Evolutionary conservation across 2,113 vertebrate species (phyloP).

Genomic region (Corydoras sp.): DNA sequence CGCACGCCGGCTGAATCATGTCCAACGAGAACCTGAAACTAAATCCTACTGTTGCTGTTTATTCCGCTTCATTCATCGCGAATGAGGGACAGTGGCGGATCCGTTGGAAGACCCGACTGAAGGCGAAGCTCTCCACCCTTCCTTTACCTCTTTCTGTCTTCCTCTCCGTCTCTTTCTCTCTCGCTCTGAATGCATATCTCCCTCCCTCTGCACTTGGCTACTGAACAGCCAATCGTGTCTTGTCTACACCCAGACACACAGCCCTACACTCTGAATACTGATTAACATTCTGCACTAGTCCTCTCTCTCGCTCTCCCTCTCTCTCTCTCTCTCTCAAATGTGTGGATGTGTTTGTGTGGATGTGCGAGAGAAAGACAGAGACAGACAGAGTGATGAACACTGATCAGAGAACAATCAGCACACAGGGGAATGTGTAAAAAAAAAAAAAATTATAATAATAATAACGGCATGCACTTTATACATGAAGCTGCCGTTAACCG

Average conservation of each 20-base stretch:
- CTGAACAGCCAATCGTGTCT: conserved; percentile 62
- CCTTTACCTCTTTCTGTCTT: conserved; percentile 13
- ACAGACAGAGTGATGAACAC: conserved; percentile 14
- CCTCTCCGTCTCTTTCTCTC: conserved; percentile 32
- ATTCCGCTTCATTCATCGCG: conserved; percentile 12
- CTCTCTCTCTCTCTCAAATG: conserved; percentile 10
- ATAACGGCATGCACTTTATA: conserved; percentile 9
- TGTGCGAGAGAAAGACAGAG: conserved; percentile 13
- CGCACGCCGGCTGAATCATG: background rate
- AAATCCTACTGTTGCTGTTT: conserved; percentile 16
- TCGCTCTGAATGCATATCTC: conserved; percentile 54
- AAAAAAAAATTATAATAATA: too few species aligned
- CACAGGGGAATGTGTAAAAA: conserved; percentile 25
- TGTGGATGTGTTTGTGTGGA: background rate
- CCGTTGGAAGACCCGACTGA: conserved; percentile 43
- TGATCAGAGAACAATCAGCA: conserved; percentile 7
- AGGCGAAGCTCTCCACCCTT: conserved; percentile 30
- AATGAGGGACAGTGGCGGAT: conserved; percentile 28
- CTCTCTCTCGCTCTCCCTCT: background rate
- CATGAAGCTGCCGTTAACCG: background rate
- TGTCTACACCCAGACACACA: conserved; percentile 34
- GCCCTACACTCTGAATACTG: conserved; percentile 37
- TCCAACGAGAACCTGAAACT: background rate
- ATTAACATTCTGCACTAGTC: conserved; percentile 59
- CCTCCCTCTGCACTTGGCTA: conserved; percentile 43